Evolutionary conservation across 2,113 vertebrate species (phyloP).

Genomic region (Lanius collurio): DNA sequence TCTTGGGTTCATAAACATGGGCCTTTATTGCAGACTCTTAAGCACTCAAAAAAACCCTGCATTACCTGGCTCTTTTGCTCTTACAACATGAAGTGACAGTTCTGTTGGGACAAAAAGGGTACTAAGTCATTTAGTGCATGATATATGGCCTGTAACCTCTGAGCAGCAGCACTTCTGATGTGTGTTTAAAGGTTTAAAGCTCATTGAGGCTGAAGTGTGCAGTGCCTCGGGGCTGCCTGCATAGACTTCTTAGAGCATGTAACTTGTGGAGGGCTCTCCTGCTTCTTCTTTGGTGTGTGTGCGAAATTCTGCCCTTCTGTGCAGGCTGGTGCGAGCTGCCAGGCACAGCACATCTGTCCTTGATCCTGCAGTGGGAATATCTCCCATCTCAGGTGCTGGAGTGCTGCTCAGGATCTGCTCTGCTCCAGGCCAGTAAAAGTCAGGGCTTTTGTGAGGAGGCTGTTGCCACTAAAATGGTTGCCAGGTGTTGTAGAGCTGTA

Average conservation of each 20-base stretch:
- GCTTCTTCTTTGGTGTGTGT: background rate
- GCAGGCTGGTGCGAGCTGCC: background rate
- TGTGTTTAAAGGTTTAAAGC: background rate
- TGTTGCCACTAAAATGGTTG: background rate
- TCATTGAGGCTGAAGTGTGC: background rate
- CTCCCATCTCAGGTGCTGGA: background rate
- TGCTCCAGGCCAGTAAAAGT: background rate
- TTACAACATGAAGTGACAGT: background rate
- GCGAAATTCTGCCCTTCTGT: background rate
- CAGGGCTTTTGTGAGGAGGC: background rate
- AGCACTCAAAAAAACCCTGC: background rate
- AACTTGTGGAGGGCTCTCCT: background rate
- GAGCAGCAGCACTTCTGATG: background rate
- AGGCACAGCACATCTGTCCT: background rate
- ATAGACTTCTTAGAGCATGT: fast-evolving
- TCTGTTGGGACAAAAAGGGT: background rate
- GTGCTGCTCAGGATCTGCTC: background rate
- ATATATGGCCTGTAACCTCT: background rate
- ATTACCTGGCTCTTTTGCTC: background rate
- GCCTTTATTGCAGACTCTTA: background rate
- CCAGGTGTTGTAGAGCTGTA: background rate
- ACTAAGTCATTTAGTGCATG: background rate
- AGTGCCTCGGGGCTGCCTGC: background rate
- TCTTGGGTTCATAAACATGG: background rate
- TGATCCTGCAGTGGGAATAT: background rate